phyloP scores from a whole-genome alignment of 2,888 invertebrate genomes.

The Euplagia quadripunctaria region DNA sequence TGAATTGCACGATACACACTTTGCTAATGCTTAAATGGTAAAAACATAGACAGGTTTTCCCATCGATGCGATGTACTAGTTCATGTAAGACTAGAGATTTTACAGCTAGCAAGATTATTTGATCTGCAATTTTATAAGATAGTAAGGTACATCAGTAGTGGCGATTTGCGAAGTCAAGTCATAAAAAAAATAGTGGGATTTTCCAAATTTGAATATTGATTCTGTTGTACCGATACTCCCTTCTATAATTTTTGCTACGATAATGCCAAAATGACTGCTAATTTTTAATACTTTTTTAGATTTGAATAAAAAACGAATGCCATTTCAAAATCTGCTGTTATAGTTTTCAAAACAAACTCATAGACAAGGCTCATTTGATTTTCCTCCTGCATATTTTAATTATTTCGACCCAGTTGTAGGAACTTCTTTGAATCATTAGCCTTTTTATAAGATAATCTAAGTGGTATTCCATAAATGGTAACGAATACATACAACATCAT shows the following conservation, averaged over 20 bases:
- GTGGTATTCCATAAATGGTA: constrained; percentile 10
- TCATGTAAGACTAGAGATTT: too few species aligned
- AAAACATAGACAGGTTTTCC: too few species aligned
- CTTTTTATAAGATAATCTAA: constrained; percentile 13
- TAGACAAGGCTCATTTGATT: constrained; percentile 6
- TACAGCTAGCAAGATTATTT: too few species aligned
- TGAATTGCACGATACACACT: too few species aligned
- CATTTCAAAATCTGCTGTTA: neutral
- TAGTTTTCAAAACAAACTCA: neutral
- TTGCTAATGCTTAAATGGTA: too few species aligned
- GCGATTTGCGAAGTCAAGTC: neutral
- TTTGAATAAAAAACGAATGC: neutral
- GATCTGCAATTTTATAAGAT: too few species aligned
- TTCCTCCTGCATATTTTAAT: constrained; percentile 9
- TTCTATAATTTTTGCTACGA: too few species aligned
- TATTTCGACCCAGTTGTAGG: constrained; percentile 13
- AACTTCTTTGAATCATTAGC: constrained; percentile 11
- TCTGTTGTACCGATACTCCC: too few species aligned
- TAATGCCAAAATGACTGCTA: neutral
- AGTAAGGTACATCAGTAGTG: too few species aligned
- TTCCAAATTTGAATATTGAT: neutral
- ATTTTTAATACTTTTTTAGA: neutral
- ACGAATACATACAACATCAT: neutral
- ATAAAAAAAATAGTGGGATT: neutral
- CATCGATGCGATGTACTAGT: too few species aligned